Base-by-base conservation (phyloP, 2,888 invertebrate species). In the Cylloceria caligata region DNA sequence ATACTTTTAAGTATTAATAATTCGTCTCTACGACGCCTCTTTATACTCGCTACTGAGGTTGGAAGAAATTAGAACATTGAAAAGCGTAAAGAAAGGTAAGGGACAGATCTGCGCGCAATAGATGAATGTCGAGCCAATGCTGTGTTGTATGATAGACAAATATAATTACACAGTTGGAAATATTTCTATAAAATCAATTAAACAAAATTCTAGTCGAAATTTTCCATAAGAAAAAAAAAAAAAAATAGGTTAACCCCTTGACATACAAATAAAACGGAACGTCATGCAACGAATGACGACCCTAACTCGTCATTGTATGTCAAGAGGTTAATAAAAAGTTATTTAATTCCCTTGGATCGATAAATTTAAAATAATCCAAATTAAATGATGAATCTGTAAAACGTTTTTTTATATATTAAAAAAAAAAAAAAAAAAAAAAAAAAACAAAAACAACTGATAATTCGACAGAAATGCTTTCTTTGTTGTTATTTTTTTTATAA, bases 11-110 rank as follows among this genome's bases (percentile, higher is more conserved):
- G 45, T 76, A 27, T 73, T 39, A 64, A 47, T 74, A 80, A 72
- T 57, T 79, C 68, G 16, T 82, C 82, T 82, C 82, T 82, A 82
- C 79, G 82, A 82, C 82, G 82, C 82, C 82, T 82, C 82, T 81
- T 74, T 64, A 57, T 73, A 83, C 79, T 84, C 82, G 83, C 81
- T 77, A 79, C 60, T 75, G 72, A 47, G 24, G 30, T 55, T 68
- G 19, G 16, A 55, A 75, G 55, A 65, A 76, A 72, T 72, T 42
- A 74, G 65, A 82, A 75, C 74, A 72, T 71, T 36, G 36, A 39
- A 80, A 84, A 83, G 71, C 75, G 45, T 73, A 83, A 83, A 81
- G 60, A 74, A 80, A 62, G 21, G 49, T 74, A 30, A 65, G 64
- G 16, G 64, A 75, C 62, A 81, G 80, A 84, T 81, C 79, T 83